A percentile compares a stretch with the other conserved stretches of the same genome.
These are phyloP conservation scores for Metridium senile DNA, from an alignment of 92 coral and sea anemone species.

Conservation along the genomic window DNA sequence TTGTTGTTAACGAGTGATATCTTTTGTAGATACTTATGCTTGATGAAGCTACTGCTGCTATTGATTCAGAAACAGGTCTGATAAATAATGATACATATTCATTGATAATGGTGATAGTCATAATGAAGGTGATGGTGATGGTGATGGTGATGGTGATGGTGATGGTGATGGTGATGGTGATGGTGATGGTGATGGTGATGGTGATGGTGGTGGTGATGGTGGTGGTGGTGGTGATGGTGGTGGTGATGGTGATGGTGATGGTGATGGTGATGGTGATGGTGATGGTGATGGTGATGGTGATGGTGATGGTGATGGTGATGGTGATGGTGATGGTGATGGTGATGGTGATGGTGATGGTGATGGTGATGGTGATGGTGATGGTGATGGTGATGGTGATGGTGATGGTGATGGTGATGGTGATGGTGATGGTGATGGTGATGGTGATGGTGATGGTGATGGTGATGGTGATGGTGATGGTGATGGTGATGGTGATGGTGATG, in stretches of 20 bases:
- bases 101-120: background rate
- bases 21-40: slow-evolving; percentile 78
- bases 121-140: slow-evolving; percentile 18
- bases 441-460: too few relatives aligned
- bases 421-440: too few relatives aligned
- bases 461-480: too few relatives aligned
- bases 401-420: too few relatives aligned
- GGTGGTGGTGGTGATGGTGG: too few relatives aligned
- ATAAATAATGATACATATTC: too few relatives aligned
- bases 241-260: background rate
- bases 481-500: too few relatives aligned
- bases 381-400: too few relatives aligned
- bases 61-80: slow-evolving; percentile 88
- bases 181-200: slow-evolving; percentile 41
- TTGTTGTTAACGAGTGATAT: too few relatives aligned
- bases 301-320: background rate
- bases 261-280: background rate
- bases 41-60: slow-evolving; percentile 97
- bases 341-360: too few relatives aligned
- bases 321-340: too few relatives aligned
- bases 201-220: background rate
- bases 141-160: background rate
- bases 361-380: too few relatives aligned
- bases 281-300: background rate
- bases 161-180: background rate